Evolutionary conservation across 2,888 invertebrate species (phyloP), one percentile per base, ranked within the genome.

Genomic region (Callinectes sapidus): DNA sequence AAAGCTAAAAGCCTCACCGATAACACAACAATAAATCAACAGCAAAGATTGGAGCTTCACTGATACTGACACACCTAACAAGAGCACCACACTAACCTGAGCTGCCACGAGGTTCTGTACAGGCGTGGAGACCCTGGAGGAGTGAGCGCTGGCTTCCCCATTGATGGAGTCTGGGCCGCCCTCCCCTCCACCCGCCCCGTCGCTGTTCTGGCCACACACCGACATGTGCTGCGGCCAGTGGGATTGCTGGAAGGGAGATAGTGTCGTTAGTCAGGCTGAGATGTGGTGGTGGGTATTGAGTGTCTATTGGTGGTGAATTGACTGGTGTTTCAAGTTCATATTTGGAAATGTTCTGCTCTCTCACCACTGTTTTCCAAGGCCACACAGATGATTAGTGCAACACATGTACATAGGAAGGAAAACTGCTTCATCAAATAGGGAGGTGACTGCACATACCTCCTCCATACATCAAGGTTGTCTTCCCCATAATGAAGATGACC

Each of bases 211-310:
- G 35, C 94, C 94, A 87, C 94, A 94, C 77, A 94, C 94, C 2
- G 92, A 91, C 96, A 97, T 97, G 96, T 98, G 98, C 14, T 96
- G 96, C 0, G 97, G 96, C 98, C 98, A 98, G 96, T 98, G 98
- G 95, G 97, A 96, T 95, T 97, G 97, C 95, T 96, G 95, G 66
- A 61, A 87, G 71, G n/a, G 14, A 5, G 28, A 87, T 23, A 55
- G 5, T 13, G 28, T 39, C 5, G 35, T 1, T 32, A 90, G 54
- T 54, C n/a, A 87, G n/a, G 5, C 39, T 3, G 14, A 54, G 16
- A 48, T 39, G 42, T 35, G 48, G 5, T 42, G 39, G 48, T 16
- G 23, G 5, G 85, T 13, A 2, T 5, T 85, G 85, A 28, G 1
- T 23, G 61, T 39, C 5, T 39, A 39, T 2, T 39, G 39, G 39